Evolutionary conservation across 1,140 invertebrate genomes (phyloP).

Genomic region (Phortica variegata): DNA sequence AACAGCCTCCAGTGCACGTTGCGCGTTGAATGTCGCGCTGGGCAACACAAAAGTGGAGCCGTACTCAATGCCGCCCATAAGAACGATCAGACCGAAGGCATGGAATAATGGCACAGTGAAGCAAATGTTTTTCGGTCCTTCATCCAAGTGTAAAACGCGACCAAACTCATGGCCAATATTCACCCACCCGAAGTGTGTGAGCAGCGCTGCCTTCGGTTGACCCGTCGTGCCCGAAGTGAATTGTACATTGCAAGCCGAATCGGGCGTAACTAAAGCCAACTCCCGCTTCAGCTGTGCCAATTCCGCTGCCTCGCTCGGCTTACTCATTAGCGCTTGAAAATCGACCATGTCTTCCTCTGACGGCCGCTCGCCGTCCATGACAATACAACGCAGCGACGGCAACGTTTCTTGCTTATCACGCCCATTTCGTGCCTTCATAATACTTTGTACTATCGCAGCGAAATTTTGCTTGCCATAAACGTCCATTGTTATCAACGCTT

Average conservation of each 20-base stretch:
- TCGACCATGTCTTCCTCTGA: constrained; percentile 25
- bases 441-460: constrained; percentile 58
- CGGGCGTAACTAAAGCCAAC: too few species aligned
- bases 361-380: too few species aligned
- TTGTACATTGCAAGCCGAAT: constrained; percentile 76
- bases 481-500: constrained; percentile 70
- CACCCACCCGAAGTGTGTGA: constrained; percentile 80
- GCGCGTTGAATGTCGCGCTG: constrained; percentile 69
- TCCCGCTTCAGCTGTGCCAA: too few species aligned
- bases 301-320: too few species aligned
- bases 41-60: constrained; percentile 76
- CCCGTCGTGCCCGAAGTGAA: constrained; percentile 81
- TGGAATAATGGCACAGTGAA: constrained; percentile 90
- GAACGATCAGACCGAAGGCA: constrained; percentile 75
- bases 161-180: constrained; percentile 80
- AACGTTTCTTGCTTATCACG: too few species aligned
- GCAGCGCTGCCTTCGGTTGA: constrained; percentile 80
- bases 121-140: constrained; percentile 63
- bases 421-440: too few species aligned
- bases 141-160: constrained; percentile 58
- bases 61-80: constrained; percentile 66
- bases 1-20: too few species aligned
- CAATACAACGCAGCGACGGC: too few species aligned
- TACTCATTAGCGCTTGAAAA: constrained; percentile 39
- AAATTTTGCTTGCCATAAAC: constrained; percentile 72